Evolutionary conservation across 2,888 invertebrate species (phyloP), one percentile per base, ranked within the genome.

Genomic region (Homarus gammarus): DNA sequence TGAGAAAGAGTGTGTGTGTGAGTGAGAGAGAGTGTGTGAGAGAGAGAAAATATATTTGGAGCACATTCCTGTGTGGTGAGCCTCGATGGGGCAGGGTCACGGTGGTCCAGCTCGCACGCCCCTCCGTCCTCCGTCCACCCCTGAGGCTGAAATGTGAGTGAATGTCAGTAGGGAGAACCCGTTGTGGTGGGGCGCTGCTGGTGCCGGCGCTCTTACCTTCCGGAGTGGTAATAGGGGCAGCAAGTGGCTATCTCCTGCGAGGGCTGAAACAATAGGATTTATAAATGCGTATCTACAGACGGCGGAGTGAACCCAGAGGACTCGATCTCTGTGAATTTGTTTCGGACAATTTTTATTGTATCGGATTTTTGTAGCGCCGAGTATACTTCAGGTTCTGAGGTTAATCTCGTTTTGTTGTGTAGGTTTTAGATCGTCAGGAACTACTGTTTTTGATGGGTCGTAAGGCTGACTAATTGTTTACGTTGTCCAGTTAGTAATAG

Each of bases 251-350:
- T 49, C 85, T 73, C 78, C 77, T 15, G 70, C 31, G 18, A 78
- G 85, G 44, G 49, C 36, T 78, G 70, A 78, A 68, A 78, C 85
- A 85, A 85, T 78, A 85, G 78, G n/a, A 40, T 64, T 68, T 68
- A 78, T 75, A 85, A 85, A 85, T 85, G 85, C 85, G 85, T 64
- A 85, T 77, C 85, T 85, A 49, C 40, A 68, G 81, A 81, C 49
- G 36, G 70, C 31, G 33, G 36, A 27, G 70, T 15, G 70, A 31
- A 22, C 44, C 75, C 70, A 70, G 70, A 83, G 44, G 49, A 68
- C 49, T 49, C 49, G 70, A 27, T 38, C 18, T 33, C 72, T 70
- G 38, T 70, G 70, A 36, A 70, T 56, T 36, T n/a, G 84, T 73
- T 84, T 84, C 27, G 73, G 36, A 70, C 84, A 44, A 49, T 73